These are phyloP conservation scores for Menidia menidia DNA, from an alignment of 2,797 vertebrate genomes.

Conservation along the genomic window DNA sequence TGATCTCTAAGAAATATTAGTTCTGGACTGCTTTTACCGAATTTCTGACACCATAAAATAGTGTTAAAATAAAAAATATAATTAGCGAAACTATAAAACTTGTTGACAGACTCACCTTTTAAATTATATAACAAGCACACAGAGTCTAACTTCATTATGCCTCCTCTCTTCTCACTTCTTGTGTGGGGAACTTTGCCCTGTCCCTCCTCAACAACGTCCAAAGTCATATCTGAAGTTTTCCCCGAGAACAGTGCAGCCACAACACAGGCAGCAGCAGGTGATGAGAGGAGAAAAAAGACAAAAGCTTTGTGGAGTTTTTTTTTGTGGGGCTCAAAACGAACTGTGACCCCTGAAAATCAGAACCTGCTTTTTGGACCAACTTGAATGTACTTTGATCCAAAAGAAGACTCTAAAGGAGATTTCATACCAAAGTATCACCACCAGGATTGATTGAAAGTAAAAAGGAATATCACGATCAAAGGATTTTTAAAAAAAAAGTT, in stretches of 20 bases:
- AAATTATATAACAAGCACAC: slow-evolving; percentile 6
- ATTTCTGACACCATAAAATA: not conserved
- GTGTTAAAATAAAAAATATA: not conserved
- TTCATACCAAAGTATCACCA: slow-evolving; percentile 3
- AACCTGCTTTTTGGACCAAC: not conserved
- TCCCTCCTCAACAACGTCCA: slow-evolving; percentile 4
- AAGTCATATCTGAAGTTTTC: slow-evolving; percentile 30
- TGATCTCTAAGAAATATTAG: not conserved
- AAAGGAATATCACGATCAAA: slow-evolving; percentile 12
- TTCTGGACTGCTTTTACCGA: not conserved
- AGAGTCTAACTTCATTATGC: not conserved
- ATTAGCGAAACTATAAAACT: not conserved
- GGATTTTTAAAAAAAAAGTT: not conserved
- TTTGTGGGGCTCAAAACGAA: not conserved
- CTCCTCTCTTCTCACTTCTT: slow-evolving; percentile 7
- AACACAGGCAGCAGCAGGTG: not conserved
- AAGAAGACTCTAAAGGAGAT: slow-evolving; percentile 3
- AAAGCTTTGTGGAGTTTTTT: not conserved
- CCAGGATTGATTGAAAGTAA: slow-evolving; percentile 23
- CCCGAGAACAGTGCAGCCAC: slow-evolving; percentile 11
- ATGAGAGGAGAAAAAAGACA: not conserved
- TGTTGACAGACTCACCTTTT: not conserved
- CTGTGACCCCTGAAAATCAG: not conserved
- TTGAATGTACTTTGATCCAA: slow-evolving; percentile 22
- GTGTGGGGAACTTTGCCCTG: slow-evolving; percentile 57